Conservation (phyloP, 2,888 invertebrate species). For the Gastracanthus pulcherrimus region DNA sequence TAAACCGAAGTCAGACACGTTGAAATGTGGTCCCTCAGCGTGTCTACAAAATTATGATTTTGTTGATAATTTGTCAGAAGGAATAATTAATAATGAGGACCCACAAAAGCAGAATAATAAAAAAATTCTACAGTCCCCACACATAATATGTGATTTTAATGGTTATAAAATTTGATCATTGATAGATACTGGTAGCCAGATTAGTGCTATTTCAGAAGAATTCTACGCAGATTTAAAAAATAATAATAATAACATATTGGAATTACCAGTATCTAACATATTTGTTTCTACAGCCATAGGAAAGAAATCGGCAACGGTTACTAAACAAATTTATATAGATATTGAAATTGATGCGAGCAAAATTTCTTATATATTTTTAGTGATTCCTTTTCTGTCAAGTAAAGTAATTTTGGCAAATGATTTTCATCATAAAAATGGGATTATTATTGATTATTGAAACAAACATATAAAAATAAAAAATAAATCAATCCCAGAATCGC, state of each 20-base stretch:
- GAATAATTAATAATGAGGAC: slow-evolving; percentile 21
- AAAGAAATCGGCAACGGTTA: slow-evolving; percentile 38
- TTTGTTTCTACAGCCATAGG: slow-evolving; percentile 49
- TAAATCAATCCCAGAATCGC: not conserved
- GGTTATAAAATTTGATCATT: slow-evolving; percentile 19
- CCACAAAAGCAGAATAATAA: not conserved
- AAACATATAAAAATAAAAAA: not conserved
- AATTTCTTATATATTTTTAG: not conserved
- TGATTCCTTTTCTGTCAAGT: too few relatives aligned
- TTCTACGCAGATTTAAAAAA: slow-evolving; percentile 42
- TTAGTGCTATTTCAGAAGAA: slow-evolving; percentile 50
- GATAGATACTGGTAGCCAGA: slow-evolving; percentile 55
- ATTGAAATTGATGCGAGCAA: not conserved
- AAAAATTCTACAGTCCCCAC: not conserved
- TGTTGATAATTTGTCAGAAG: slow-evolving; percentile 37
- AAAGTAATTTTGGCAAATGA: not conserved
- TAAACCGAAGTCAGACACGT: slow-evolving; percentile 50
- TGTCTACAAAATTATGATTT: slow-evolving; percentile 42
- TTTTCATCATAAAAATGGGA: not conserved
- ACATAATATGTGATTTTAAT: slow-evolving; percentile 5
- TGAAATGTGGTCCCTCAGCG: slow-evolving; percentile 46
- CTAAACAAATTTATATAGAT: not conserved
- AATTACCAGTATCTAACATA: too few relatives aligned
- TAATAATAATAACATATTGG: too few relatives aligned
- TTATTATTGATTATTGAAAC: not conserved